A percentile compares a stretch with the other conserved stretches of the same genome.
Conservation (phyloP, 2,113 vertebrate genomes). For the Sylvietta virens region DNA sequence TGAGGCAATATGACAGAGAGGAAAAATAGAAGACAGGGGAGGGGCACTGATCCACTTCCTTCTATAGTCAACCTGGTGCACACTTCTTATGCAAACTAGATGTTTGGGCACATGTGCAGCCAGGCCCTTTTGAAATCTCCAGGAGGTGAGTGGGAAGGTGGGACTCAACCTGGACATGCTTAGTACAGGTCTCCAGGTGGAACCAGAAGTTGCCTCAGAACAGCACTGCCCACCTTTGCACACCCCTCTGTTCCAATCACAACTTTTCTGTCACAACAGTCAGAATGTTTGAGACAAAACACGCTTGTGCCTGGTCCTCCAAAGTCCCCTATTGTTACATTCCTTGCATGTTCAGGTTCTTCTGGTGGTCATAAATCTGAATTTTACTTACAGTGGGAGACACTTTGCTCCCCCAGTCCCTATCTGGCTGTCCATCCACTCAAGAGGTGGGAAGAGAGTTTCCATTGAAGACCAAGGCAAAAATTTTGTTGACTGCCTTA, state of each 20-base stretch:
- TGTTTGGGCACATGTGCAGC: rapidly evolving
- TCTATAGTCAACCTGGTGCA: neutral
- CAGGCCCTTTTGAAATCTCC: neutral
- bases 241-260: neutral
- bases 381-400: neutral
- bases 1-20: neutral
- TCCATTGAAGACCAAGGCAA: neutral
- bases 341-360: neutral
- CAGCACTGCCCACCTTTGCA: neutral
- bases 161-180: neutral
- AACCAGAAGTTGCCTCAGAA: neutral
- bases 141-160: neutral
- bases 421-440: neutral
- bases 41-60: neutral
- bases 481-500: neutral
- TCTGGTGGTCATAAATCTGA: neutral
- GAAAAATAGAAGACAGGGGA: neutral
- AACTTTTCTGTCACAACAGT: neutral
- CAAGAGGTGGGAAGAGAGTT: neutral
- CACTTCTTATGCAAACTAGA: neutral
- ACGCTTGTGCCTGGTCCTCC: neutral
- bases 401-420: neutral
- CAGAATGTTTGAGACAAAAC: neutral
- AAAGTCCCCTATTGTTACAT: neutral
- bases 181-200: neutral